Evolutionary conservation across 2,797 vertebrate genomes (phyloP).

Genomic region (Bradypus variegatus): DNA sequence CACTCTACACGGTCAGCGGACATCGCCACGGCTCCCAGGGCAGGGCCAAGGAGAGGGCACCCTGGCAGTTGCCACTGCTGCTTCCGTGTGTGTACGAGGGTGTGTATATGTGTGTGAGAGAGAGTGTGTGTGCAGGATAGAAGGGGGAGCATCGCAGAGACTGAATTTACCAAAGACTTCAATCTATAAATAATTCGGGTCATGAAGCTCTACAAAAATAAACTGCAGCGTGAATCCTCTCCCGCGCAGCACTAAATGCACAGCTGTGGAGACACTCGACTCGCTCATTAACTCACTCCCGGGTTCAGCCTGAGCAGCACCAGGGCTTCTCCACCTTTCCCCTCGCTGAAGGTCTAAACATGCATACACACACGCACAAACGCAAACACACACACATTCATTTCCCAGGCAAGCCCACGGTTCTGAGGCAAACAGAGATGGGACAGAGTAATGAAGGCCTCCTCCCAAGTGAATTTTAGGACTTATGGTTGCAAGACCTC

Average conservation of each 20-base stretch:
- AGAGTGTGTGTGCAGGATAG: not conserved
- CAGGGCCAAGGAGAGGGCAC: not conserved
- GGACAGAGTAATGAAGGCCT: not conserved
- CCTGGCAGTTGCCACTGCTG: not conserved
- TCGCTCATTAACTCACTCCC: not conserved
- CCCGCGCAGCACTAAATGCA: not conserved
- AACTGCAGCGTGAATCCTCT: constrained; percentile 34
- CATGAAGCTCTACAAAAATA: constrained; percentile 64
- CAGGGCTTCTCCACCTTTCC: not conserved
- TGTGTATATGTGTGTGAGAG: not conserved
- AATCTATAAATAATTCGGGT: constrained; percentile 67
- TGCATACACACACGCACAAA: no score
- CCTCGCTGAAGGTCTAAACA: not conserved
- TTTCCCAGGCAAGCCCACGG: not conserved
- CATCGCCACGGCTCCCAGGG: not conserved
- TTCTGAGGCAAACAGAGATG: not conserved
- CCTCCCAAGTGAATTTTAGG: not conserved
- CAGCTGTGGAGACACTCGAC: not conserved
- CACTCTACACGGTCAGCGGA: constrained; percentile 45
- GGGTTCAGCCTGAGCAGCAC: not conserved
- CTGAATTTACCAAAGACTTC: constrained; percentile 55
- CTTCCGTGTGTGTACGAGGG: not conserved
- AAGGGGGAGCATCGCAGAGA: constrained; percentile 54
- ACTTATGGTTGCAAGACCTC: not conserved
- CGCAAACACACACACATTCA: no score